Base-by-base conservation (phyloP, 1,140 invertebrate species). In the Bombus balteatus region DNA sequence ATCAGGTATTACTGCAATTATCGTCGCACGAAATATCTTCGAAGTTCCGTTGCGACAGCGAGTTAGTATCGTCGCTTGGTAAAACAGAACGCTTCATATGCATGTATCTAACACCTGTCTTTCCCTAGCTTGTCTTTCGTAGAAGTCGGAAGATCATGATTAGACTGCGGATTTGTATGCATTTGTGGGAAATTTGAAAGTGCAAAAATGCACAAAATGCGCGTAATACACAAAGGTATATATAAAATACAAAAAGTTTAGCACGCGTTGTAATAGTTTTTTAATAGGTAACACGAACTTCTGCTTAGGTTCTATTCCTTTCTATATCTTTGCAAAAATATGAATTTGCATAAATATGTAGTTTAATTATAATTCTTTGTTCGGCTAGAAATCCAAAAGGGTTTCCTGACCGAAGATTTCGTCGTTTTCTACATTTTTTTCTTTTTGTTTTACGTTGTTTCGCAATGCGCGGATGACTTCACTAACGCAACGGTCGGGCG, bases 381-480 rank as follows among this genome's bases (percentile, higher is more conserved):
- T 77, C 32, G 47, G 5, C 34, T n/a, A 57, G 72, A 68, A 70
- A 75, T 86, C 77, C 66, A 53, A 66, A 62, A 73, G 59, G 34
- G 57, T 82, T 81, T 85, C 47, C 39, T 85, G n/a, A 18, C 41
- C 71, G 32, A 80, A 41, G 70, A 72, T 81, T 80, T 70, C n/a
- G 53, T 73, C 53, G 34, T 43, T 68, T 76, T 80, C 34, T 68
- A 68, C 72, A 13, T 79, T 71, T 77, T 47, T 80, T 32, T 66
- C 77, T 47, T 72, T 71, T 89, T 89, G 80, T 86, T 82, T 81
- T 57, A 68, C 81, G 86, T 72, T 88, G 80, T 91, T 90, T 92
- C 89, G 89, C 91, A 91, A 92, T 66, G 41, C 65, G 72, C 84
- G 77, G 82, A 89, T 82, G 82, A 87, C 86, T 88, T 90, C 73